Conservation (phyloP, 2,113 vertebrate species). For the Holacanthus passer region DNA sequence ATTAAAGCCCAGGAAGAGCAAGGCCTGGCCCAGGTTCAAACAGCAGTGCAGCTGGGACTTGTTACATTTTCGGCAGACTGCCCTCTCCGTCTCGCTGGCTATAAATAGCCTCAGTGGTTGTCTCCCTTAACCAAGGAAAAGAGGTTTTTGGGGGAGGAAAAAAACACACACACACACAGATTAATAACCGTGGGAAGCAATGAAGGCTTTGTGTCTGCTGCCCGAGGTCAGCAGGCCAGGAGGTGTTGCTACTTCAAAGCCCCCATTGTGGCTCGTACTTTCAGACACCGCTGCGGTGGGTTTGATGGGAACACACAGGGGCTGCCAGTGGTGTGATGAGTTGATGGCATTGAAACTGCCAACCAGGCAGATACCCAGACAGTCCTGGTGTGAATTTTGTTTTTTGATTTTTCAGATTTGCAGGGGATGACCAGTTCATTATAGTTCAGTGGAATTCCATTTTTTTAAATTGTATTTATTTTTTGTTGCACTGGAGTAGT, state of each 20-base stretch:
- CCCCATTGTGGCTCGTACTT: slow-evolving; percentile 57
- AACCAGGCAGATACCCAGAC: slow-evolving; percentile 14
- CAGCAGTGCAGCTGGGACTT: slow-evolving; percentile 98
- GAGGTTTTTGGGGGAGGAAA: slow-evolving; percentile 82
- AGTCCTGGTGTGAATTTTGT: neutral
- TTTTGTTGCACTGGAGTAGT: neutral
- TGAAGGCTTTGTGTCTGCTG: slow-evolving; percentile 76
- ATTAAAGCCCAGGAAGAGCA: slow-evolving; percentile 84
- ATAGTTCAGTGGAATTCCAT: neutral
- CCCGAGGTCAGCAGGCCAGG: slow-evolving; percentile 78
- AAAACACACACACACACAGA: slow-evolving; percentile 82
- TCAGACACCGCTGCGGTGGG: slow-evolving; percentile 41
- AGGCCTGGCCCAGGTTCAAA: slow-evolving; percentile 96
- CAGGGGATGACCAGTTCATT: neutral
- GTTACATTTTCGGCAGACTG: slow-evolving; percentile 99
- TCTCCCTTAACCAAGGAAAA: slow-evolving; percentile 94
- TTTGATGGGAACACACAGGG: slow-evolving; percentile 44
- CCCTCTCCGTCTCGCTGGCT: slow-evolving; percentile 87
- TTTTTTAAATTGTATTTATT: neutral
- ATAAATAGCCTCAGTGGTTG: slow-evolving; percentile 94
- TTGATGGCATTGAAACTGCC: slow-evolving; percentile 10
- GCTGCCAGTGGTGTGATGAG: slow-evolving; percentile 43
- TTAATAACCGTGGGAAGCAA: slow-evolving; percentile 98
- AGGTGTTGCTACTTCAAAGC: slow-evolving; percentile 79
- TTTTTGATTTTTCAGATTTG: neutral